Base-by-base conservation (phyloP, 2,797 vertebrate genomes). In the Pygocentrus nattereri region DNA sequence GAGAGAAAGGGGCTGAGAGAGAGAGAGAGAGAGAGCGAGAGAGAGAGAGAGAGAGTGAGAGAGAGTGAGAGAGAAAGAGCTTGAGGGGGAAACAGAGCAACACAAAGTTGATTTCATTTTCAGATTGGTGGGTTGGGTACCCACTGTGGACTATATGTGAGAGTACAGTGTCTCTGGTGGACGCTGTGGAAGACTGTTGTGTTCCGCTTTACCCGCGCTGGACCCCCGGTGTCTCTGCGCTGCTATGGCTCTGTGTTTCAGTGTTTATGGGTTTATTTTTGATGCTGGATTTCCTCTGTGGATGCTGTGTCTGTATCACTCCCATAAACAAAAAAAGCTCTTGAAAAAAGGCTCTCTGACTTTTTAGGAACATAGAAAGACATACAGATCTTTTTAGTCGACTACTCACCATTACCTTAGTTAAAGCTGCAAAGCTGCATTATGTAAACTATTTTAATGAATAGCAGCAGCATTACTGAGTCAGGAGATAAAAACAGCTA, bases 241-340 rank as follows among this genome's bases (percentile, higher is more conserved):
- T 25, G 5, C 62, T 34, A 69, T 30, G 67, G n/a, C 74, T 79
- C 61, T 76, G 70, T 31, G 69, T 67, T 78, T 69, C 49, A 76
- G 74, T 78, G 61, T 76, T 76, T 76, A 79, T 67, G 52, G 23
- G 18, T 56, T 74, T 78, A 71, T 80, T 75, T 61, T 58, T 67
- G 56, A 21, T 49, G 67, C 41, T 34, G 71, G 41, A 74, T 83
- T 83, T 77, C 23, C 27, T 61, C 59, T 61, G 59, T 61, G 59
- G 59, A 59, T 27, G 58, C 58, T 1, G 11, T 27, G 25, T 15
- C 23, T 59, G 58, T 58, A 10, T 58, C 54, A 58, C 21, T 23
- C 8, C 8, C n/a, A 8, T 58, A 58, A 15, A 61, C 58, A 61
- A 61, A 12, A n/a, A 61, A 25, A 61, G 10, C 23, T 23, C 61